A percentile compares a stretch with the other conserved stretches of the same genome.
phyloP scores from a whole-genome alignment of 1,140 invertebrate species.

The Drosophila aff. region DNA sequence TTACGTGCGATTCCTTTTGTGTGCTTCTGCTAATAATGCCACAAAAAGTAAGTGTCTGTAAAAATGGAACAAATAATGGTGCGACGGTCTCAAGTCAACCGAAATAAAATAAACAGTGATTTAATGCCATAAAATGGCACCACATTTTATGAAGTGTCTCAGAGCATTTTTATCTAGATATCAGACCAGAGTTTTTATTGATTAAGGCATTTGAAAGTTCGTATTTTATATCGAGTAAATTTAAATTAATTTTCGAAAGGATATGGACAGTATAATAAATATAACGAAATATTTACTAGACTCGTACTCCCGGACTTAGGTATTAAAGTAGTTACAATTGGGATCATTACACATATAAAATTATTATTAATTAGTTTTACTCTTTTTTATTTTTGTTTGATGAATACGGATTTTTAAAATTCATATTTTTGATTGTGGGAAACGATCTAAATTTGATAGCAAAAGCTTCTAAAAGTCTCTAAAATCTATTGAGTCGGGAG shows the following conservation, averaged over 20 bases:
- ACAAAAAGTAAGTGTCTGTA: constrained; percentile 27
- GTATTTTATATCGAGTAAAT: neutral
- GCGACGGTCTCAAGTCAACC: neutral
- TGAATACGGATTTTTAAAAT: no score
- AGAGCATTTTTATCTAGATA: neutral
- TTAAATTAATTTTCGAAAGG: neutral
- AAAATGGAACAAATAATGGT: constrained; percentile 24
- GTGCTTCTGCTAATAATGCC: constrained; percentile 31
- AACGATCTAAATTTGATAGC: no score
- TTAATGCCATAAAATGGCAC: neutral
- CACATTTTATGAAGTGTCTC: constrained; percentile 1
- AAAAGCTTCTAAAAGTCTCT: neutral
- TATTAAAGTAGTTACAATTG: neutral
- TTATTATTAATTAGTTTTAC: neutral
- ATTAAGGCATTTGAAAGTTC: neutral
- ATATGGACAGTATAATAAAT: neutral
- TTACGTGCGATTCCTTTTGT: constrained; percentile 62
- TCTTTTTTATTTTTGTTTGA: no score
- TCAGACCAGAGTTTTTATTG: neutral
- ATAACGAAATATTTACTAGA: neutral
- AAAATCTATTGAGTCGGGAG: neutral
- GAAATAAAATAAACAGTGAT: constrained; percentile 5
- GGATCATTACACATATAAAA: neutral
- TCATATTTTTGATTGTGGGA: no score
- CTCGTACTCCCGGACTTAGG: neutral